Evolutionary conservation across 2,797 vertebrate species (phyloP).

Genomic region (Paratrypauchen microcephalus): DNA sequence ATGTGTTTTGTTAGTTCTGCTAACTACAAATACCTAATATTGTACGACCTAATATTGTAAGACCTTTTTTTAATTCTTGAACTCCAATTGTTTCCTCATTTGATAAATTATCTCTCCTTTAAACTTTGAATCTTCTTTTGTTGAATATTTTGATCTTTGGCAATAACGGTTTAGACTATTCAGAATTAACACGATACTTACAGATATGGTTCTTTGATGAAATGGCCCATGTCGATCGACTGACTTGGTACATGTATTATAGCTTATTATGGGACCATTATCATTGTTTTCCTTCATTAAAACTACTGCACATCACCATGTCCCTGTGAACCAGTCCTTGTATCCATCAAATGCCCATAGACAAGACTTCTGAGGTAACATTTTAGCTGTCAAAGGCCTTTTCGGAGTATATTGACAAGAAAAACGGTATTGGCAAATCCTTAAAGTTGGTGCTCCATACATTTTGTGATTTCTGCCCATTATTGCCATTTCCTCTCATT

Average conservation of each 20-base stretch:
- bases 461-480: slow-evolving; percentile 60
- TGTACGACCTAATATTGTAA: not conserved
- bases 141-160: slow-evolving; percentile 79
- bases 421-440: slow-evolving; percentile 54
- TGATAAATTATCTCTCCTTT: slow-evolving; percentile 19
- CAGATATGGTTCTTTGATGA: slow-evolving; percentile 39
- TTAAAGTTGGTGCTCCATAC: slow-evolving; percentile 36
- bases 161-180: slow-evolving; percentile 68
- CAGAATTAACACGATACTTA: slow-evolving; percentile 42
- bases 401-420: slow-evolving; percentile 49
- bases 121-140: not conserved
- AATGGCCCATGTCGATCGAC: slow-evolving; percentile 20
- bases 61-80: slow-evolving; percentile 23
- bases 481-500: slow-evolving; percentile 82
- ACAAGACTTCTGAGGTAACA: slow-evolving; percentile 66
- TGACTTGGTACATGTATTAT: slow-evolving; percentile 40
- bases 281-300: slow-evolving; percentile 31
- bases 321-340: slow-evolving; percentile 28
- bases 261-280: slow-evolving; percentile 13
- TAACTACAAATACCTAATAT: no score
- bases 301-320: slow-evolving; percentile 33
- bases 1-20: not conserved
- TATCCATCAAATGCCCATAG: slow-evolving; percentile 30
- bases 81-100: slow-evolving; percentile 15
- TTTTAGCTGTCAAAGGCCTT: slow-evolving; percentile 55